A percentile compares a stretch with the other conserved stretches of the same genome.
Conservation (phyloP, 2,888 invertebrate genomes). For the Yponomeuta cagnagella region DNA sequence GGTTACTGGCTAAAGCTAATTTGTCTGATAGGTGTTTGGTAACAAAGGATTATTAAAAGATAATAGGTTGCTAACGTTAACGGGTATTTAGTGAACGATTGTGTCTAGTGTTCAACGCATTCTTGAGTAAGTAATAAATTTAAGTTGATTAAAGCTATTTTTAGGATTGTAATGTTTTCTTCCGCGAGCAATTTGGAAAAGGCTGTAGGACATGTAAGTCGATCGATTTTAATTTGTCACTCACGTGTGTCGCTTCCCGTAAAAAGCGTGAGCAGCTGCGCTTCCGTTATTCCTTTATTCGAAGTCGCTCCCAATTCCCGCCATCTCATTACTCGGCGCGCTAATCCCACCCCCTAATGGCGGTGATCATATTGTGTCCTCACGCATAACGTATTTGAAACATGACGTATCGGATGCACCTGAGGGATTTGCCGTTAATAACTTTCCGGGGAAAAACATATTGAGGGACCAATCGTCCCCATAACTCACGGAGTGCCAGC, state of each 20-base stretch:
- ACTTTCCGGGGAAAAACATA: conserved; percentile 27
- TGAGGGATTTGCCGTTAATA: conserved; percentile 56
- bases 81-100: no score
- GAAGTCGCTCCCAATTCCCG: conserved; percentile 63
- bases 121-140: no score
- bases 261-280: conserved; percentile 43
- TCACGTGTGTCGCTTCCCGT: conserved; percentile 8
- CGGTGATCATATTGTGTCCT: conserved; percentile 67
- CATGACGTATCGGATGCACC: conserved; percentile 68
- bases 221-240: conserved; percentile 15
- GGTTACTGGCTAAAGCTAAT: no score
- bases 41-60: no score
- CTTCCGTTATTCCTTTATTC: conserved; percentile 52
- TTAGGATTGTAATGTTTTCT: not conserved
- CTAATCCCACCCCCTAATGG: conserved; percentile 69
- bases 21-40: no score
- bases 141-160: not conserved
- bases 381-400: conserved; percentile 64
- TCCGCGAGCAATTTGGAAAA: not conserved
- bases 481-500: conserved; percentile 54
- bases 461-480: conserved; percentile 25
- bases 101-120: no score
- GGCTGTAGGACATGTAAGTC: not conserved
- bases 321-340: conserved; percentile 68
- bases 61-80: no score